Evolutionary conservation across 2,888 invertebrate species (phyloP), one percentile per base, ranked within the genome.

Genomic region (Mystacides longicornis): DNA sequence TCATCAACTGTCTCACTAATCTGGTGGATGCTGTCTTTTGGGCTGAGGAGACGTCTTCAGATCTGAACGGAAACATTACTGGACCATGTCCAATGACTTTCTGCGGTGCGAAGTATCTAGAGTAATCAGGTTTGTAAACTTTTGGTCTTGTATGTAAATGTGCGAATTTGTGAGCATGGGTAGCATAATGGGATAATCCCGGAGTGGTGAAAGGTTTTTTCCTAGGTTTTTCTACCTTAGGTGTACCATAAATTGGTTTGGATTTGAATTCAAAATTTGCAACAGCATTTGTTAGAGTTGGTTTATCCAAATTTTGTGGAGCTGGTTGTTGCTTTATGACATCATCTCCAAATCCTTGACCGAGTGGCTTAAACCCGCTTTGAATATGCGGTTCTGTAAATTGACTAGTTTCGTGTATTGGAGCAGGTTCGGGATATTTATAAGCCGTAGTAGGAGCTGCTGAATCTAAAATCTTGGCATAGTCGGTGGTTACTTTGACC

Each of bases 151-250:
- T 3, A 16, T 37, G 14, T n/a, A 37, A 37, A 14, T 37, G 37
- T 7, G 37, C 7, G 16, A 3, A 3, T 37, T 37, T 37, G 21
- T 37, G 37, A 14, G 54, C 60, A 19, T 58, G 61, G 1, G 68
- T 66, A 1, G 72, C 66, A 61, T 68, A 79, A 63, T 76, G 71
- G 58, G 73, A 74, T 20, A 79, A 66, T 1, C 78, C 79, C 0
- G 77, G 77, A 14, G 77, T 76, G 9, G 71, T 72, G 19, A 67
- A 65, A 1, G 74, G 69, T 53, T 71, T 67, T 64, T 76, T 66
- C 61, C 69, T 64, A 53, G 70, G 60, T 61, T 61, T 66, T 52
- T 70, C 72, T 1, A 66, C 65, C 37, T 59, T 62, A 11, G 62
- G 62, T 9, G 49, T 50, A 20, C 62, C 58, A 23, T 59, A 59